These are phyloP conservation scores for Geotrupes spiniger DNA, from an alignment of 2,888 invertebrate species.

Conservation along the genomic window DNA sequence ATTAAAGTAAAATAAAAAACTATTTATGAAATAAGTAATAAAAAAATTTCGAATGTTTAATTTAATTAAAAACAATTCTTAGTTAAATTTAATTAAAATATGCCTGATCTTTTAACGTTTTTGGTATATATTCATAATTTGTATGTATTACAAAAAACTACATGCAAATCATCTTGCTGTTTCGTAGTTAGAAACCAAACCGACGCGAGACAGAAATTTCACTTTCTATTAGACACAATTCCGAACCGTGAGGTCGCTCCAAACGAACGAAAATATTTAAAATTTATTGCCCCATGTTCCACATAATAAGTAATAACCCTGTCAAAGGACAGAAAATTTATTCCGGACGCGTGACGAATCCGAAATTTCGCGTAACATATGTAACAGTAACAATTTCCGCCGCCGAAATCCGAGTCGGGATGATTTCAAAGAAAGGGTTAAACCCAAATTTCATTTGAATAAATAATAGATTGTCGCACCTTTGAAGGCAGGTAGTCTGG, in stretches of 20 bases:
- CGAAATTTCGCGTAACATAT: constrained; percentile 25
- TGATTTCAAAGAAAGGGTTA: constrained; percentile 30
- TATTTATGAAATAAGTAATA: too few species aligned
- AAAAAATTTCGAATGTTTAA: too few species aligned
- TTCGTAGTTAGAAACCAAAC: too few species aligned
- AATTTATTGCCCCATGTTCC: constrained; percentile 6
- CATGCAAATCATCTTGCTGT: too few species aligned
- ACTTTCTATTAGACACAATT: too few species aligned
- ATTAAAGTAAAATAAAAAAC: too few species aligned
- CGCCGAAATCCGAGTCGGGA: constrained; percentile 25
- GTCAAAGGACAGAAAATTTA: constrained; percentile 18
- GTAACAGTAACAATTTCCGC: constrained; percentile 24
- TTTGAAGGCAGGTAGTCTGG: constrained; percentile 29
- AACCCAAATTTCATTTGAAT: constrained; percentile 34
- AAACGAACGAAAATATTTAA: constrained; percentile 1
- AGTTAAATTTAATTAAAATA: too few species aligned
- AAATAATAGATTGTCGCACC: constrained; percentile 36
- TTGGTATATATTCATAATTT: too few species aligned
- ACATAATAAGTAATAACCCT: constrained; percentile 16
- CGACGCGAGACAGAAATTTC: too few species aligned
- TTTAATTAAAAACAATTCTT: too few species aligned
- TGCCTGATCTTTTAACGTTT: too few species aligned
- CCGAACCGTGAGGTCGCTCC: constrained; percentile 3
- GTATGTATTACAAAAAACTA: too few species aligned
- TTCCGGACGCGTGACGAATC: constrained; percentile 21